Base-by-base conservation (phyloP, 2,888 invertebrate genomes). In the Drosophila trichaetosa region DNA sequence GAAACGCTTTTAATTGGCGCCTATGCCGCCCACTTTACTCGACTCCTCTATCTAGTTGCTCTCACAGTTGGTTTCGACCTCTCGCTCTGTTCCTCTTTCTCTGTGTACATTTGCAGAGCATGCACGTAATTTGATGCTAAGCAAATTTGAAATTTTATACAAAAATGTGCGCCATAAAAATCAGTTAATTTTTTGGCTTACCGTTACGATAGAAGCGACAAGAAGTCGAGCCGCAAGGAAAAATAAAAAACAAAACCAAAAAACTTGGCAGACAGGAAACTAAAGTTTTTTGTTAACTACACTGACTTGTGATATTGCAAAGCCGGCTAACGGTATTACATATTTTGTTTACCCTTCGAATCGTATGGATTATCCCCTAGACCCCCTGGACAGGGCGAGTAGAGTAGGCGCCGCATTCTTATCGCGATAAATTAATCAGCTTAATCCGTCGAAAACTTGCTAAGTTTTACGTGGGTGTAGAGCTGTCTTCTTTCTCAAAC, bases 341-440 rank as follows among this genome's bases (percentile, higher is more conserved):
- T 86, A 87, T 86, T 89, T 69, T 89, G 88, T 85, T 87, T 87
- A 88, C 88, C 88, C 89, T 88, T 90, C 77, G 79, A 90, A 82
- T 90, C 72, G 74, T 60, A 68, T 73, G 88, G 86, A 90, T 87
- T 83, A 87, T 81, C 74, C 67, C 52, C 75, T 31, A 62, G 63
- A 59, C 48, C 36, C 33, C 64, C 49, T 33, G 18, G 42, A 4
- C 13, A 10, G 48, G 36, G 21, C 4, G 54, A 38, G 27, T 31
- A 29, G 49, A 64, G 76, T 68, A 70, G 79, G 64, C 79, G 79
- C 86, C 83, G 87, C 79, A 80, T 76, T 87, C 88, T 90, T 89
- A 91, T 89, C 89, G 83, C 75, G 73, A 72, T 76, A 89, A 90
- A 89, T 91, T 91, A 89, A 89, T 89, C 89, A 86, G 89, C 90